Conservation (phyloP, 1,140 invertebrate genomes). For the Triops cancriformis region DNA sequence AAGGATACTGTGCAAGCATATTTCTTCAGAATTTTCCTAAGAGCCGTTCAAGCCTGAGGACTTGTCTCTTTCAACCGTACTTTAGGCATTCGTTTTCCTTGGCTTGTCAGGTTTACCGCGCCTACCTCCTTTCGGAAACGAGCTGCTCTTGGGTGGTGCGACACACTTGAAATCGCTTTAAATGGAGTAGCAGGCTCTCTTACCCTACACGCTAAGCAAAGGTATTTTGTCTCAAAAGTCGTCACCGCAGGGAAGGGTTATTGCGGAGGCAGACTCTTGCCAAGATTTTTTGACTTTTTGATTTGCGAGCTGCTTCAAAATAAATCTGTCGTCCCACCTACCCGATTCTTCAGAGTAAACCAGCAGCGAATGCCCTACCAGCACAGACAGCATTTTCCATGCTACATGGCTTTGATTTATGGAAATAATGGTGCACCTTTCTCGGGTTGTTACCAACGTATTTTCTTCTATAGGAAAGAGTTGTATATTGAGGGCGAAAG, state of each 20-base stretch:
- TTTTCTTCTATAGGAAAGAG: not conserved
- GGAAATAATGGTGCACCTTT: not conserved
- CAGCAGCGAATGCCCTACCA: not conserved
- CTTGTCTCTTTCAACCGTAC: not conserved
- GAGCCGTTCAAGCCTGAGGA: not conserved
- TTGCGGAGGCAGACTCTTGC: not conserved
- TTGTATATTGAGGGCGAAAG: not conserved
- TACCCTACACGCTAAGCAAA: not conserved
- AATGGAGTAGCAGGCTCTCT: not conserved
- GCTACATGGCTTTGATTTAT: not conserved
- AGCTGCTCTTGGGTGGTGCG: not conserved
- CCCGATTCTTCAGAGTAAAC: not conserved
- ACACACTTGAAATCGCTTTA: not conserved
- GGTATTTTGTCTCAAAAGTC: not conserved
- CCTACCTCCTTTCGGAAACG: not conserved
- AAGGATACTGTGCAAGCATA: not conserved
- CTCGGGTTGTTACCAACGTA: not conserved
- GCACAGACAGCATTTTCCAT: not conserved
- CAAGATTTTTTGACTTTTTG: not conserved
- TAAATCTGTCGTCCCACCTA: not conserved
- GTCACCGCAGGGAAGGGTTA: not conserved
- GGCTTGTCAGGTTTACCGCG: not conserved
- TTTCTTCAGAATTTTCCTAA: not conserved
- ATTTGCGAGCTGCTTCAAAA: conserved; percentile 11
- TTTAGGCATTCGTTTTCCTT: not conserved